Evolutionary conservation across 1,140 invertebrate species (phyloP).

Genomic region (Idris sp.): DNA sequence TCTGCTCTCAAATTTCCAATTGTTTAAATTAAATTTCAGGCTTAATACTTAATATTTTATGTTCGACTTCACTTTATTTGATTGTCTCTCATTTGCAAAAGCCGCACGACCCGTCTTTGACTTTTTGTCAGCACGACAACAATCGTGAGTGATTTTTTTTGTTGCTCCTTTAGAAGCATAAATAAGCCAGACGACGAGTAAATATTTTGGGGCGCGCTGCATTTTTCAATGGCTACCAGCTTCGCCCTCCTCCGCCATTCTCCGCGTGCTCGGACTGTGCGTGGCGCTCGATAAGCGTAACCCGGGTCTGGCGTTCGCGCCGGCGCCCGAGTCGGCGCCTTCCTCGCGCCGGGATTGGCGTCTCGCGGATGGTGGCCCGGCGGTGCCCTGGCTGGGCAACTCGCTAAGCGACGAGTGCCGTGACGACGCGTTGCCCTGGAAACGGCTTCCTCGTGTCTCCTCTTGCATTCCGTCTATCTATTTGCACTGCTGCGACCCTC

Average conservation of each 20-base stretch:
- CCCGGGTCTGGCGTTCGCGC: constrained; percentile 65
- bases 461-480: constrained; percentile 60
- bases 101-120: no score
- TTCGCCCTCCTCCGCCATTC: constrained; percentile 61
- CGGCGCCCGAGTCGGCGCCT: constrained; percentile 61
- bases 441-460: constrained; percentile 65
- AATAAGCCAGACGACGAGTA: no score
- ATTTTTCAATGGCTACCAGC: constrained; percentile 53
- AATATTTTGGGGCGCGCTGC: constrained; percentile 17
- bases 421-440: constrained; percentile 74
- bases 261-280: constrained; percentile 71
- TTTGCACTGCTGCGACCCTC: constrained; percentile 48
- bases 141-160: no score
- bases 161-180: no score
- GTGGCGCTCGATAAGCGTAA: constrained; percentile 74
- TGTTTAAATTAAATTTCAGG: no score
- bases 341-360: constrained; percentile 46
- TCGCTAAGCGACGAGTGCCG: constrained; percentile 66
- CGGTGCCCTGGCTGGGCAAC: constrained; percentile 58
- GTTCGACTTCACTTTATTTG: no score
- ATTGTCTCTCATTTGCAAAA: no score
- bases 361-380: constrained; percentile 43
- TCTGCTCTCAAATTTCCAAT: no score
- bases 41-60: no score
- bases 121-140: no score